Conservation (phyloP, 2,113 vertebrate genomes). For the Coptodon rendalli region DNA sequence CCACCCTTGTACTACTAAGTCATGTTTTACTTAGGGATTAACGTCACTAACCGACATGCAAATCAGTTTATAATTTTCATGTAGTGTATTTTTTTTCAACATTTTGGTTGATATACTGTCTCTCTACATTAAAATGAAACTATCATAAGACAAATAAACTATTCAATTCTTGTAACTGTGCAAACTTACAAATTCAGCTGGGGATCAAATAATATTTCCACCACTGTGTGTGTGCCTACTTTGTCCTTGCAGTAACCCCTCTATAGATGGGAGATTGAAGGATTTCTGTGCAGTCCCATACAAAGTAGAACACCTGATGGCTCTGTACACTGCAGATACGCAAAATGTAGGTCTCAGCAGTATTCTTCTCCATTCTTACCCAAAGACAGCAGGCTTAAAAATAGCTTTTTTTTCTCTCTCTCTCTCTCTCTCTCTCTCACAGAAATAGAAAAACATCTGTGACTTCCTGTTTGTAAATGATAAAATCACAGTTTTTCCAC, state of each 20-base stretch:
- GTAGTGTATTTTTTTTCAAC: not conserved
- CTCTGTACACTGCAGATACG: not conserved
- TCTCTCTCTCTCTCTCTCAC: not conserved
- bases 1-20: not conserved
- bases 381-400: not conserved
- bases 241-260: not conserved
- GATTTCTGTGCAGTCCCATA: not conserved
- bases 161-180: not conserved
- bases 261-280: not conserved
- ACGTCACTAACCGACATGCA: not conserved
- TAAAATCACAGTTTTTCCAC: not conserved
- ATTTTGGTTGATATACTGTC: not conserved
- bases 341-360: not conserved
- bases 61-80: not conserved
- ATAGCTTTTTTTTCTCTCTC: not conserved
- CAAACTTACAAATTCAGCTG: not conserved
- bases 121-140: not conserved
- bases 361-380: not conserved
- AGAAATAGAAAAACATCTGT: not conserved
- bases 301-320: not conserved
- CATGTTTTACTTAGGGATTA: not conserved
- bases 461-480: slow-evolving; percentile 11
- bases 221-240: not conserved
- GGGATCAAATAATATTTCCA: not conserved
- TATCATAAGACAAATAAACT: not conserved